Evolutionary conservation across 2,113 vertebrate genomes (phyloP).

Genomic region (Nanorana parkeri): DNA sequence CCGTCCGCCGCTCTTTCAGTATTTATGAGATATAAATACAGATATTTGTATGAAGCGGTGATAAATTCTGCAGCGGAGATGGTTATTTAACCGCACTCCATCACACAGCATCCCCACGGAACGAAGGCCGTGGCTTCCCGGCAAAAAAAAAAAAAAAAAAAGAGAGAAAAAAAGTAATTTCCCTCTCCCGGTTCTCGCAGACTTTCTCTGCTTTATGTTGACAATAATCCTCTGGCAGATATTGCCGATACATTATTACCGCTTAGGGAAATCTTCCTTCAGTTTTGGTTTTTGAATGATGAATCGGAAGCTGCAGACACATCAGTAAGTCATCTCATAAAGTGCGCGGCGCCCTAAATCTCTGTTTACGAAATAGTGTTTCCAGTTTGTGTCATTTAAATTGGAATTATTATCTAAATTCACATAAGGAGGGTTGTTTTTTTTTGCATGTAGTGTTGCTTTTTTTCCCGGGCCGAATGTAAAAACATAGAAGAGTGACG

Average conservation of each 20-base stretch:
- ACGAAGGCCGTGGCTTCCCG: neutral
- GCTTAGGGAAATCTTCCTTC: slow-evolving; percentile 49
- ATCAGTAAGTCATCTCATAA: slow-evolving; percentile 12
- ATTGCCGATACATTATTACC: slow-evolving; percentile 42
- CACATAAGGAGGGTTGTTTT: neutral
- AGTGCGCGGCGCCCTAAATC: slow-evolving; percentile 3
- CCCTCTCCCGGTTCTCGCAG: slow-evolving; percentile 14
- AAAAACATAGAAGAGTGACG: too few relatives aligned
- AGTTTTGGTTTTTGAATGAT: slow-evolving; percentile 44
- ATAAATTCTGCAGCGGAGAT: slow-evolving; percentile 43
- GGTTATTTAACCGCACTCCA: slow-evolving; percentile 41
- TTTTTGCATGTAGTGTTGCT: neutral
- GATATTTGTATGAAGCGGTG: slow-evolving; percentile 38
- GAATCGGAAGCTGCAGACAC: slow-evolving; percentile 17
- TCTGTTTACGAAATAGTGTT: neutral
- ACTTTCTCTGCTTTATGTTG: slow-evolving; percentile 38
- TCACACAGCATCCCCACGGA: slow-evolving; percentile 27
- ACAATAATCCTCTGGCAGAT: slow-evolving; percentile 41
- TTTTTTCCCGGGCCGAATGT: too few relatives aligned
- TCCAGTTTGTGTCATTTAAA: neutral
- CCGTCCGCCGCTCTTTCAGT: neutral
- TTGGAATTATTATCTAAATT: neutral
- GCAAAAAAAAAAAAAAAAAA: neutral
- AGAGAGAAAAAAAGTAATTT: slow-evolving; percentile 33
- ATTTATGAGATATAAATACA: slow-evolving; percentile 36